Evolutionary conservation across 2,888 invertebrate genomes (phyloP), one percentile per base, ranked within the genome.

Genomic region (Allolobophora icterica): DNA sequence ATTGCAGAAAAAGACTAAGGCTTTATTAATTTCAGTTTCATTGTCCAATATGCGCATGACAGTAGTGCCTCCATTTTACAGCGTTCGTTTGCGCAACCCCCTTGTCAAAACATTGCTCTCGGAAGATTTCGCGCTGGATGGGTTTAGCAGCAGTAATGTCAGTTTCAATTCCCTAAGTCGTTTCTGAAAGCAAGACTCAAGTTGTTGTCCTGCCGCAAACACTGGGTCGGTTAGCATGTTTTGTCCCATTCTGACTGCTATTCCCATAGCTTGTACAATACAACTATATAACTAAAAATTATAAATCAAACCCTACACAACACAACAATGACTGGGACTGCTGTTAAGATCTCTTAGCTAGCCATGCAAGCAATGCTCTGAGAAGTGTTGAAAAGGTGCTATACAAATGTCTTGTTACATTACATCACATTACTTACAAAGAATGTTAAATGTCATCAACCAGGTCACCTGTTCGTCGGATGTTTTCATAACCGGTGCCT

Each of bases 401-500:
- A 24, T 24, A 24, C 24, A 24, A 52, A 52, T 52, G 52, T 24
- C 24, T 52, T 21, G 21, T 52, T 52, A 52, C 21, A 71, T n/a
- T n/a, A n/a, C n/a, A n/a, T n/a, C 11, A 71, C 71, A 71, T 71
- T n/a, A 71, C 6, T 1, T 30, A 71, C n/a, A 71, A 71, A 71
- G 71, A 71, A 30, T 13, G 13, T 71, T 71, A 71, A 71, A 71
- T 30, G 71, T 71, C 71, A 71, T 97, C 89, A 98, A 96, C 93
- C 98, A 97, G 0, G 96, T 96, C 89, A 98, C 95, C 90, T 98
- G 96, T 94, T 97, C 97, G 93, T 97, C 97, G 83, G 94, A 93
- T 45, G 93, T 91, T 91, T 94, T 94, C 91, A 95, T 93, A 89
- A 94, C 94, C 87, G 94, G 93, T 15, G 94, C 94, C 91, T 93